Evolutionary conservation across 2,888 invertebrate species (phyloP).

Genomic region (Scaptomyza tumidula): DNA sequence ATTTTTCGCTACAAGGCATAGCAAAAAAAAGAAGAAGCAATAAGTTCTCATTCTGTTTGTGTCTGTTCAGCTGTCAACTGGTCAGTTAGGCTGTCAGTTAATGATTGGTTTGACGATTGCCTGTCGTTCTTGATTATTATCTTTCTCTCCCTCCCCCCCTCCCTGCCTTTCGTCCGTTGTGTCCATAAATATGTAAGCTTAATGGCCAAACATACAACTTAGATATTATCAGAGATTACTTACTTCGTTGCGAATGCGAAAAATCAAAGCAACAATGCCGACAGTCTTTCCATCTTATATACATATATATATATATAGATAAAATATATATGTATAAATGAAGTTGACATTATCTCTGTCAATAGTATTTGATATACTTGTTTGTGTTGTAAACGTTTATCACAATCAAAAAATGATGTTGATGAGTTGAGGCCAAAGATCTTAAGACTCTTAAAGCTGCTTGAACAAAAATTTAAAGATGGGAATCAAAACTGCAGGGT

Average conservation of each 20-base stretch:
- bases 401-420: no score
- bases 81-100: conserved; percentile 2
- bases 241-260: neutral
- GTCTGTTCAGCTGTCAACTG: conserved; percentile 31
- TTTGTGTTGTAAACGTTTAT: no score
- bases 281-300: neutral
- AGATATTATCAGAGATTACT: conserved; percentile 43
- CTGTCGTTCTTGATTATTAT: conserved; percentile 46
- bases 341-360: neutral
- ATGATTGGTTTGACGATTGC: conserved; percentile 30
- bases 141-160: neutral
- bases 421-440: no score
- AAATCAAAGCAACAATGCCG: conserved; percentile 3
- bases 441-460: no score
- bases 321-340: neutral
- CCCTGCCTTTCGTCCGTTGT: neutral
- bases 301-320: neutral
- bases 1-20: neutral
- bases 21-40: neutral
- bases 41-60: neutral
- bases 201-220: conserved; percentile 11
- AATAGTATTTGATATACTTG: no score
- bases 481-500: neutral
- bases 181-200: conserved; percentile 29
- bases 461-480: no score